These are phyloP conservation scores for Epinephelus cyanopodus DNA, from an alignment of 2,113 vertebrate genomes.

Conservation along the genomic window DNA sequence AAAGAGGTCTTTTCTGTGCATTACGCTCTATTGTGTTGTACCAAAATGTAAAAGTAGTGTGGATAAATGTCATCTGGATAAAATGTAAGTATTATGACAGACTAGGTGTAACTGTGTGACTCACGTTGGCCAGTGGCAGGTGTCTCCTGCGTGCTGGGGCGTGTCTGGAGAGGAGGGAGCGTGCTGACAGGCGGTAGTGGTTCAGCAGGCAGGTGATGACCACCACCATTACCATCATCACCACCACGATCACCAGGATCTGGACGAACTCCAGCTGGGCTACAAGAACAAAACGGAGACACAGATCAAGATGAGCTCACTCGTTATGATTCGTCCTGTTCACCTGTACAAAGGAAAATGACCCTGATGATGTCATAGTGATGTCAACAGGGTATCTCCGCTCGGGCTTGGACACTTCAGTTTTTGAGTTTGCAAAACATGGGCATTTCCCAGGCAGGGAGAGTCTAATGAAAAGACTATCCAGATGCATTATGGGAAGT, in stretches of 20 bases:
- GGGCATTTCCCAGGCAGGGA: neutral
- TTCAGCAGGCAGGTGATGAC: constrained; percentile 97
- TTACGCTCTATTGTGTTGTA: neutral
- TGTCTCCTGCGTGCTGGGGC: constrained; percentile 88
- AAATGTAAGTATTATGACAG: too few relatives aligned
- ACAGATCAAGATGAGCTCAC: neutral
- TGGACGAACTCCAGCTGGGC: constrained; percentile 98
- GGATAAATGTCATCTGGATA: too few relatives aligned
- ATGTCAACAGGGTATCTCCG: neutral
- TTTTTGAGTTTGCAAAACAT: neutral
- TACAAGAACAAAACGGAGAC: constrained; percentile 54
- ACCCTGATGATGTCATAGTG: neutral
- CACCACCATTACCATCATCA: constrained; percentile 98
- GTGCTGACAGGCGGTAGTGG: constrained; percentile 95
- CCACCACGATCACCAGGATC: constrained; percentile 96
- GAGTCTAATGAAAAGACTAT: neutral
- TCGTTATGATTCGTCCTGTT: neutral
- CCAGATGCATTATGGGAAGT: constrained; percentile 12
- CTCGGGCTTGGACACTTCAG: too few relatives aligned
- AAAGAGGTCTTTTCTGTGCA: neutral
- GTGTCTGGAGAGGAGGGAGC: constrained; percentile 92
- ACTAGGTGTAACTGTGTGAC: constrained; percentile 52
- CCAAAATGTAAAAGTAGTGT: too few relatives aligned
- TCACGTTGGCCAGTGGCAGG: constrained; percentile 91
- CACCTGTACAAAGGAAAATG: neutral